Evolutionary conservation across 2,113 vertebrate genomes (phyloP).

Genomic region (Nematolebias whitei): DNA sequence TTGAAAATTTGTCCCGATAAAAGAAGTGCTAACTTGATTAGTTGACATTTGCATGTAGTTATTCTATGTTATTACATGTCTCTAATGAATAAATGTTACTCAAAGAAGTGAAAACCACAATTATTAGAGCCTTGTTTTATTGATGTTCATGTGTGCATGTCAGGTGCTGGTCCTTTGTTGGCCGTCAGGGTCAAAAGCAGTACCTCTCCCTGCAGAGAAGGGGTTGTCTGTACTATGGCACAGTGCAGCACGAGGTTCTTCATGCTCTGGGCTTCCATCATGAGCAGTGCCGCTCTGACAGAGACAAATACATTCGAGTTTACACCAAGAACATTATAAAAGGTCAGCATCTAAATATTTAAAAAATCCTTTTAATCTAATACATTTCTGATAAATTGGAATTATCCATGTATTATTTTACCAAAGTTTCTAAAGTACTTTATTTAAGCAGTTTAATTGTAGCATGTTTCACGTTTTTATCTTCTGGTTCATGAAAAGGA

Average conservation of each 20-base stretch:
- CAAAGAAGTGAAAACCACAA: no score
- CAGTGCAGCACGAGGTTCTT: slow-evolving; percentile 68
- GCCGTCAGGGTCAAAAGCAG: slow-evolving; percentile 34
- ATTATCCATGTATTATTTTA: not conserved
- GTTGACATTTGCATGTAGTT: no score
- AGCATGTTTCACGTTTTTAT: not conserved
- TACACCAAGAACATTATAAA: slow-evolving; percentile 50
- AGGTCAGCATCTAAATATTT: not conserved
- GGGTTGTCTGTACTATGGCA: not conserved
- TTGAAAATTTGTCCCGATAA: no score
- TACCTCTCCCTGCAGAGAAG: slow-evolving; percentile 39
- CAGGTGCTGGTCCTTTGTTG: slow-evolving; percentile 75
- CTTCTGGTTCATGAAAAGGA: slow-evolving; percentile 19
- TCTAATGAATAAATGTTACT: no score
- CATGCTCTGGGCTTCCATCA: slow-evolving; percentile 76
- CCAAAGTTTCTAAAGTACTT: not conserved
- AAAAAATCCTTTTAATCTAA: no score
- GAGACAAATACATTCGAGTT: slow-evolving; percentile 54
- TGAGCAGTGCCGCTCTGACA: slow-evolving; percentile 72
- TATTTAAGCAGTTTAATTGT: not conserved
- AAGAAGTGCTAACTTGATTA: no score
- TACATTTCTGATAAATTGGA: no score
- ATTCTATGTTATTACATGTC: no score
- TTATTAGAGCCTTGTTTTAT: no score
- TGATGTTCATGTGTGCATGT: not conserved